Conservation (phyloP, 2,797 vertebrate species). For the Cercopithecus mitis region DNA sequence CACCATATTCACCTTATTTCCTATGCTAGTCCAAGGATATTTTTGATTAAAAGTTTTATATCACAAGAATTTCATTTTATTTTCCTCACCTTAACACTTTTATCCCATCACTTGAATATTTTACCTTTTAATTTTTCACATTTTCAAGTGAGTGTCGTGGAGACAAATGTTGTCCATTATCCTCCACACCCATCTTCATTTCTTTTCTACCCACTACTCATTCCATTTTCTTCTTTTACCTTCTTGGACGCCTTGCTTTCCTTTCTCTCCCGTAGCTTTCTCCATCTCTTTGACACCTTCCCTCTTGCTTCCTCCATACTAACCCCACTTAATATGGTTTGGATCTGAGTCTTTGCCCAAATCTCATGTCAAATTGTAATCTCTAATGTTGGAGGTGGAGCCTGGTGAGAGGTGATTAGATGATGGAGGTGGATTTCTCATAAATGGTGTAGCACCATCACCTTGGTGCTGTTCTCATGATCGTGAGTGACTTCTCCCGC, state of each 20-base stretch:
- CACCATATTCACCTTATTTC: neutral
- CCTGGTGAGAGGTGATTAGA: too few relatives aligned
- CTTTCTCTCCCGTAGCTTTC: neutral
- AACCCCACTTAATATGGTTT: neutral
- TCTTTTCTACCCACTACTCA: neutral
- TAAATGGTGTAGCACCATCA: too few relatives aligned
- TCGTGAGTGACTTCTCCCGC: too few relatives aligned
- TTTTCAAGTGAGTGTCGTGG: neutral
- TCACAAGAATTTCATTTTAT: too few relatives aligned
- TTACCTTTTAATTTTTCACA: neutral
- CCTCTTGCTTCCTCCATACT: neutral
- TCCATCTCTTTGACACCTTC: neutral
- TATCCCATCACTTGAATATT: neutral
- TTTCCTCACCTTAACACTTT: too few relatives aligned
- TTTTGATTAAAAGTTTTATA: neutral
- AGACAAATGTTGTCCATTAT: neutral
- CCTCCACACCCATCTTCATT: too few relatives aligned
- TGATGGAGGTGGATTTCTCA: too few relatives aligned
- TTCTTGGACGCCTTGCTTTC: neutral
- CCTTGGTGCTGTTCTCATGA: too few relatives aligned
- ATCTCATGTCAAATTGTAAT: too few relatives aligned
- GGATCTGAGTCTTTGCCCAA: too few relatives aligned
- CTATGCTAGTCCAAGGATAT: neutral
- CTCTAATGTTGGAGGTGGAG: too few relatives aligned
- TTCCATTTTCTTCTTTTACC: neutral